Evolutionary conservation across 2,888 invertebrate species (phyloP), one percentile per base, ranked within the genome.

Genomic region (Erebia palarica): DNA sequence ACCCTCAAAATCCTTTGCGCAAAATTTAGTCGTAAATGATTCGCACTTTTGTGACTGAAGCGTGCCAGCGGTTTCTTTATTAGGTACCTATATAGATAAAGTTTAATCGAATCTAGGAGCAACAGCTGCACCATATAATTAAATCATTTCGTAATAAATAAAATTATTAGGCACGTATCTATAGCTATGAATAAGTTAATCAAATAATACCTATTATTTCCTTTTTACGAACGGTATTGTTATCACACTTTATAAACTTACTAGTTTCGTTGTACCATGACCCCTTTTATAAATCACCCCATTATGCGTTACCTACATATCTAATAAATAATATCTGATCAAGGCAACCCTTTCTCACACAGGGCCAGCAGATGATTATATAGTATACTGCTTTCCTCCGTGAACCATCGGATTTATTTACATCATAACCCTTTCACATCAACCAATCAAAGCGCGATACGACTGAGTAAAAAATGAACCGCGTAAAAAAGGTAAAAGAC

Each of bases 391-490:
- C 11, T 51, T 44, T 60, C 42, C 42, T 47, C 21, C 21, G 58
- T 59, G 16, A 58, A 60, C 16, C 16, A 14, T 16, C 77, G 81
- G 81, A 87, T 90, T 88, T 87, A 87, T 87, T 87, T 88, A 90
- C 86, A 85, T 78, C 83, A 78, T 86, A 91, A 91, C 90, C 92
- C 92, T 91, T 92, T 90, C 86, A 79, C 79, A 88, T 86, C 88
- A 89, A 90, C 88, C 84, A 83, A 92, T 93, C 86, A 83, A 81
- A 89, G 78, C 81, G 82, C 87, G 77, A 70, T 73, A 76, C 78
- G 73, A 59, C 78, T 74, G 80, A 77, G 78, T 85, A 87, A 90
- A 90, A 90, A 91, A 87, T 79, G 86, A 85, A 79, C 75, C 77
- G 73, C 77, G 78, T 89, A 91, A 92, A 93, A 92, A 92, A 89